Evolutionary conservation across 1,140 invertebrate genomes (phyloP), one percentile per base, ranked within the genome.

Genomic region (Pomacea maculata): DNA sequence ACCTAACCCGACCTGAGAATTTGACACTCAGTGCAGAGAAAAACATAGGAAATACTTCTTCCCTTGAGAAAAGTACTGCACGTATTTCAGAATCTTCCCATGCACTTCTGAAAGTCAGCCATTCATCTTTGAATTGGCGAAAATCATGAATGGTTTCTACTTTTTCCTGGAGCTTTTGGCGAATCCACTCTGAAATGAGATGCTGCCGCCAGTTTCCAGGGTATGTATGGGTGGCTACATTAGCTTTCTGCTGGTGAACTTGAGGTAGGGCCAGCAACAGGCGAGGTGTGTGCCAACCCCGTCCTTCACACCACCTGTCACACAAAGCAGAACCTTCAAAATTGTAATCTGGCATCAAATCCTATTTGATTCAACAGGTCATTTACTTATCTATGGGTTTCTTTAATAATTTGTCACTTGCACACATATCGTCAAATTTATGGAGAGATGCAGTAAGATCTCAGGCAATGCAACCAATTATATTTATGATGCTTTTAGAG

Each of bases 1-100:
- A 92, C 81, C 90, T 91, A 0, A 93, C 91, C 11, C 93, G 84
- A 64, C 93, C 93, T 70, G 92, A 92, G 88, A 93, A 93, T 85
- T 92, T 93, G 4, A 93, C 92, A 83, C 92, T 92, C 8, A 93
- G 88, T n/a, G 92, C 92, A 55, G 93, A 93, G 75, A 92, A 88
- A 85, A 93, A 93, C 78, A 93, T 84, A 17, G 93, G 93, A 25
- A 92, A 89, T 64, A 89, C 86, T 7, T 84, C 67, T 34, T 92
- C 79, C 70, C 90, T 86, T 15, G 92, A 92, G 70, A 93, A 88
- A 14, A 93, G 87, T 52, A 93, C 83, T 6, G 92, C 88, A 64
- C 89, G 87, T 7, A 93, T 88, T 82, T 90, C 88, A n/a, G 87
- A 80, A 64, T 86, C 85, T 55, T 84, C 73, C n/a, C 80, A 64